Base-by-base conservation (phyloP, 2,797 vertebrate genomes). In the Myoxocephalus aenaeus region DNA sequence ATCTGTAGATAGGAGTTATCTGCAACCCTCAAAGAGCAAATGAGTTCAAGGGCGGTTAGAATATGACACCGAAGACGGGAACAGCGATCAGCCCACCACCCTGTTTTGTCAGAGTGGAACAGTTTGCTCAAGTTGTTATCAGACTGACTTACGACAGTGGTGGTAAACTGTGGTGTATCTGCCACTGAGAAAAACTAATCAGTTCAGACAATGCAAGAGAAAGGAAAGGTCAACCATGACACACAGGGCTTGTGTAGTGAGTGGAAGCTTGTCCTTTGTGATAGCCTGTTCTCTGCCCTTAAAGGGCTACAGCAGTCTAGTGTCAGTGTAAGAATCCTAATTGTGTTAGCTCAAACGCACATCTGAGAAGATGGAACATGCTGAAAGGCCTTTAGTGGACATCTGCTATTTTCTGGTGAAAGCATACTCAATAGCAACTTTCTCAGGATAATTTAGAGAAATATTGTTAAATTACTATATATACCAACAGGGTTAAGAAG, bases 221-320 rank as follows among this genome's bases (percentile, higher is more conserved):
- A 83, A 65, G 73, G 79, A 92, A 92, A 93, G 92, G 92, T 93
- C 92, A 93, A 2, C 70, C 75, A 27, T 85, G 89, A 83, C 88
- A 89, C 64, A 29, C 65, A 42, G 61, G 73, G 83, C 77, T 77
- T 65, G 72, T 87, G 86, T 74, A 76, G 70, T 17, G 76, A 72
- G 76, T 44, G 73, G 76, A 82, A 78, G 76, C 81, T 63, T 84
- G 82, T 89, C 86, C 80, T 82, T 79, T 84, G 83, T 71, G 73
- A 89, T 87, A 73, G 66, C 46, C 68, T 70, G 71, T 73, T 82
- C 77, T 80, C 59, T 76, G 83, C 54, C 70, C 70, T 84, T 81
- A 83, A 85, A 87, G 68, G 70, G 81, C 86, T 68, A 53, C 74
- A 83, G 70, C 77, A 77, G 73, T 69, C 74, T 18, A 44, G 78